Base-by-base conservation (phyloP, 1,140 invertebrate genomes). In the Procambarus clarkii region DNA sequence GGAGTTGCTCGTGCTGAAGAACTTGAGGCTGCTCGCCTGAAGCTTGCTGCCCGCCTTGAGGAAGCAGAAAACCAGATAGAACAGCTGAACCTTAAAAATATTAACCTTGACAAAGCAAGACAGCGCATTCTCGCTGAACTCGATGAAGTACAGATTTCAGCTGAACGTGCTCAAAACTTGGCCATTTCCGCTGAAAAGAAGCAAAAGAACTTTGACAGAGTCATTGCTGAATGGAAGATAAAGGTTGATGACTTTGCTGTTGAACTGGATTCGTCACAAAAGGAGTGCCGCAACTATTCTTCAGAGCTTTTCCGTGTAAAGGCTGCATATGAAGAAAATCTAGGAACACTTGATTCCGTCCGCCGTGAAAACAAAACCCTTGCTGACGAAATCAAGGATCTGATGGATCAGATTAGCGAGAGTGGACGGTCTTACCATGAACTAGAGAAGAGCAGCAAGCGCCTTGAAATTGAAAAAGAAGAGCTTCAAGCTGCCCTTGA, bases 151-250 rank as follows among this genome's bases (percentile, higher is more conserved):
- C 96, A 96, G 93, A 94, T 96, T 50, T 96, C 96, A 21, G 92
- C 90, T 44, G 93, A 93, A 46, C 88, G 91, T 34, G 90, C 92
- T 48, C 77, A 92, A 64, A 34, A 50, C 24, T 82, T 79, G 9
- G 88, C 82, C 9, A 60, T 76, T 2, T 48, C 88, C 34, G 88
- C 88, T 46, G 88, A 91, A 48, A 91, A 85, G 82, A 91, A 79
- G 58, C 88, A 91, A 76, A 74, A 74, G n/a, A 4, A 24, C 24
- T 74, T 74, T 96, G 99, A 99, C 96, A 99, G 99, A 95, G 98
- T 99, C 95, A 98, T 99, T 94, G 97, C 97, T 93, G 99, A 99
- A 97, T 99, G 99, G 99, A 99, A 99, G 95, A 97, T 99, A 95
- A 99, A 99, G 96, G 98, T 98, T 94, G 98, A 99, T 94, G 79